Conservation (phyloP, 2,113 vertebrate genomes). For the Pedetes capensis region DNA sequence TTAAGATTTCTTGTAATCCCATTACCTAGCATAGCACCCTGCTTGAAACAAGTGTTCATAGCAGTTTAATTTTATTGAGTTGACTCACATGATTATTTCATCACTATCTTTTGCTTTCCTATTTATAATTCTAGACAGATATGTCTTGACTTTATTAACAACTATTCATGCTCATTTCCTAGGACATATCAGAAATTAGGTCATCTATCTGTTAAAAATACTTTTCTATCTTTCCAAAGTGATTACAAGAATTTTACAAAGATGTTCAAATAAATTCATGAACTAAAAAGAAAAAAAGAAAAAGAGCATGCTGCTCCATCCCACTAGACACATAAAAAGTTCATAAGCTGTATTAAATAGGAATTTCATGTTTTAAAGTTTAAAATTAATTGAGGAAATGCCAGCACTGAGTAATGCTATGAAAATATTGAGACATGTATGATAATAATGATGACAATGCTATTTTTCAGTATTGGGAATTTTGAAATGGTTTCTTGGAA, state of each 20-base stretch:
- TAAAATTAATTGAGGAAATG: constrained; percentile 31
- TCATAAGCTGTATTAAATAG: constrained; percentile 1
- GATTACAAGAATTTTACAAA: background rate
- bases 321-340: too few species aligned
- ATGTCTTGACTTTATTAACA: background rate
- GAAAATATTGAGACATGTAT: background rate
- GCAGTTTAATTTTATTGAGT: background rate
- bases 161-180: background rate
- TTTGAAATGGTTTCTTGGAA: background rate
- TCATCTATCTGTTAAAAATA: constrained; percentile 24
- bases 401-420: background rate
- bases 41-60: background rate
- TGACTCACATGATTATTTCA: constrained; percentile 11
- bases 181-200: background rate
- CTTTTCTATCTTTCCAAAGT: background rate
- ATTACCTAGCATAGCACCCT: background rate
- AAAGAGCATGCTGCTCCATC: too few species aligned
- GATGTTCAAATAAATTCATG: constrained; percentile 7
- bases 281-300: too few species aligned
- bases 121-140: constrained; percentile 10
- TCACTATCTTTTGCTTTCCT: background rate
- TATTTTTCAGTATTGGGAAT: background rate
- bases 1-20: background rate
- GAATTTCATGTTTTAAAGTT: background rate
- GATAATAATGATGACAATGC: background rate